Conservation (phyloP, 1,140 invertebrate species). For the Drosophila pseudoobscura region DNA sequence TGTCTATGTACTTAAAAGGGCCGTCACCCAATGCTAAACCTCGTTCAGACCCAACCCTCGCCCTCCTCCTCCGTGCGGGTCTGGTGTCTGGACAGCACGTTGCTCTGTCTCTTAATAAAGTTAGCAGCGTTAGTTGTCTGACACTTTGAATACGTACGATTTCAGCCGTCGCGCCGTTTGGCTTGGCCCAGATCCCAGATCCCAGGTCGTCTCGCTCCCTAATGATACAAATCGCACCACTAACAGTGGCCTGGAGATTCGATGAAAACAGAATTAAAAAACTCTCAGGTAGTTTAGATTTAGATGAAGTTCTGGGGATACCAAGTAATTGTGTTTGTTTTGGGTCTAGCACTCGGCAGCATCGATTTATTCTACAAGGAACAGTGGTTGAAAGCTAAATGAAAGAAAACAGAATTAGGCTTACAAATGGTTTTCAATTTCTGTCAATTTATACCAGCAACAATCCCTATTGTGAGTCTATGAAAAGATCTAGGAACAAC, state of each 20-base stretch:
- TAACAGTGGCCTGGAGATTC: neutral
- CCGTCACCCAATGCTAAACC: conserved; percentile 8
- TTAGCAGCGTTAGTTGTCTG: conserved; percentile 53
- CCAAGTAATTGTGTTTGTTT: too few relatives aligned
- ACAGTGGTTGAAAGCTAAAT: conserved; percentile 20
- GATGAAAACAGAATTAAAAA: neutral
- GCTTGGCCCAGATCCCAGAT: conserved; percentile 2
- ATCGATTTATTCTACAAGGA: conserved; percentile 3
- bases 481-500: too few relatives aligned
- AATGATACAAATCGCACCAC: conserved; percentile 36
- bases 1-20: conserved; percentile 41
- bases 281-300: neutral
- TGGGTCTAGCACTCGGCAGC: too few relatives aligned
- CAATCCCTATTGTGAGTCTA: too few relatives aligned
- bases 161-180: conserved; percentile 6
- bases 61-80: neutral
- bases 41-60: neutral
- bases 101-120: conserved; percentile 61
- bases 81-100: conserved; percentile 2
- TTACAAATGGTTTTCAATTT: conserved; percentile 1
- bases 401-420: conserved; percentile 5
- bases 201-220: conserved; percentile 14
- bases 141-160: conserved; percentile 59
- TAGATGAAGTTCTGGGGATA: too few relatives aligned
- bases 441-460: too few relatives aligned